Percentiles rank a stretch among this genome's conserved stretches.
These are phyloP conservation scores for Motacilla alba DNA, from an alignment of 2,113 vertebrate genomes.

Conservation along the genomic window DNA sequence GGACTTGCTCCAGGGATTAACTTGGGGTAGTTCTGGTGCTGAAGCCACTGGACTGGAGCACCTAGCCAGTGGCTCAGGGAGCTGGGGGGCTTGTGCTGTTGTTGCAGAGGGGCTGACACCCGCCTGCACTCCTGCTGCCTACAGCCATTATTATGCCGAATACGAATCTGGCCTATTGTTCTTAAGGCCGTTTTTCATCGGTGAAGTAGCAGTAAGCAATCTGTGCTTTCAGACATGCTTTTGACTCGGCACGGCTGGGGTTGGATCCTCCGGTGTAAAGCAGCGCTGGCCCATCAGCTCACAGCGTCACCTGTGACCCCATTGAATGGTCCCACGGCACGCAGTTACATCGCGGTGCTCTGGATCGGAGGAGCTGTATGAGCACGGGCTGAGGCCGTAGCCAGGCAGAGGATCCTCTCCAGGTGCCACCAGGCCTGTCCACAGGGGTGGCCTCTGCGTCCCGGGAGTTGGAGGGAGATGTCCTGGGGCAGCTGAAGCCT, in stretches of 20 bases:
- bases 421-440: not conserved
- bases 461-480: not conserved
- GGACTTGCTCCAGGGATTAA: not conserved
- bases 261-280: not conserved
- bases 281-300: not conserved
- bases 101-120: not conserved
- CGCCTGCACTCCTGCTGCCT: rapidly evolving
- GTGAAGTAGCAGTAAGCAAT: not conserved
- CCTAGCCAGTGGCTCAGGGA: rapidly evolving
- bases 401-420: not conserved
- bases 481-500: not conserved
- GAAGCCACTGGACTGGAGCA: not conserved
- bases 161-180: not conserved
- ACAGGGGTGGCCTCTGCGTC: not conserved
- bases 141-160: not conserved
- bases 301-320: not conserved
- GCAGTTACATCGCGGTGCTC: not conserved
- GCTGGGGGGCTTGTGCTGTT: rapidly evolving
- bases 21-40: not conserved
- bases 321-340: rapidly evolving
- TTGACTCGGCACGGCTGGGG: not conserved
- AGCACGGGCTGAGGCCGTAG: not conserved
- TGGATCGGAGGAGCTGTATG: not conserved
- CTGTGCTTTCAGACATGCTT: not conserved
- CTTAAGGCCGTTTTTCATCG: not conserved